phyloP scores from a whole-genome alignment of 2,113 vertebrate genomes.

The Phyllostomus hastatus region DNA sequence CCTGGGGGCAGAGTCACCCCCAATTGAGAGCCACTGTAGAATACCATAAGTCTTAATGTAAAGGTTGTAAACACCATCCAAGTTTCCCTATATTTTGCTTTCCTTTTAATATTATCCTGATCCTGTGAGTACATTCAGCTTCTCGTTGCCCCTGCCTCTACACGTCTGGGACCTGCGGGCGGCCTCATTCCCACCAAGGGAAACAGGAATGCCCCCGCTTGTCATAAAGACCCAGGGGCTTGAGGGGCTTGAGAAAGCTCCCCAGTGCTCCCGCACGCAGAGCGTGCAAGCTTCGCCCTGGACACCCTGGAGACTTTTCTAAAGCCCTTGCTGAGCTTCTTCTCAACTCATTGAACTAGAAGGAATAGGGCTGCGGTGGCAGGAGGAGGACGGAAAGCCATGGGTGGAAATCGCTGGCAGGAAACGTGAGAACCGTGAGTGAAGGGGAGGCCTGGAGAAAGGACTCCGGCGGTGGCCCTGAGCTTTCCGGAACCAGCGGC shows the following conservation, averaged over 20 bases:
- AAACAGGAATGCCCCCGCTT: neutral
- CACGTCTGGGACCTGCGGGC: neutral
- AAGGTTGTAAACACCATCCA: neutral
- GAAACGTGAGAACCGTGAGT: neutral
- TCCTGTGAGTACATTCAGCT: neutral
- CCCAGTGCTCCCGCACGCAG: too few relatives aligned
- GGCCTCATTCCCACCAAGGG: neutral
- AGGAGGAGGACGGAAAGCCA: neutral
- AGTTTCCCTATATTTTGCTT: neutral
- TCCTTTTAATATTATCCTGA: neutral
- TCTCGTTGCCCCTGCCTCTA: neutral
- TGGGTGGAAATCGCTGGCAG: neutral
- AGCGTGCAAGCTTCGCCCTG: neutral
- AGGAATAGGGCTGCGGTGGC: neutral
- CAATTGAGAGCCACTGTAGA: neutral
- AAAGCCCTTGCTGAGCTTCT: neutral
- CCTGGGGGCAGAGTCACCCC: neutral
- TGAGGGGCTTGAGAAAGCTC: neutral
- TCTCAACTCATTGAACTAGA: neutral
- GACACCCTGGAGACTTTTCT: neutral
- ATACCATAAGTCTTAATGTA: neutral
- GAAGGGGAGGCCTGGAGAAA: neutral
- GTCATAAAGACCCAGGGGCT: neutral
- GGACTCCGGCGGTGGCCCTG: rapidly evolving
- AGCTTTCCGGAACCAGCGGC: neutral